Percentiles rank a stretch among this genome's conserved stretches.
Evolutionary conservation across 2,113 vertebrate species (phyloP).

Genomic region (Elephas maximus): DNA sequence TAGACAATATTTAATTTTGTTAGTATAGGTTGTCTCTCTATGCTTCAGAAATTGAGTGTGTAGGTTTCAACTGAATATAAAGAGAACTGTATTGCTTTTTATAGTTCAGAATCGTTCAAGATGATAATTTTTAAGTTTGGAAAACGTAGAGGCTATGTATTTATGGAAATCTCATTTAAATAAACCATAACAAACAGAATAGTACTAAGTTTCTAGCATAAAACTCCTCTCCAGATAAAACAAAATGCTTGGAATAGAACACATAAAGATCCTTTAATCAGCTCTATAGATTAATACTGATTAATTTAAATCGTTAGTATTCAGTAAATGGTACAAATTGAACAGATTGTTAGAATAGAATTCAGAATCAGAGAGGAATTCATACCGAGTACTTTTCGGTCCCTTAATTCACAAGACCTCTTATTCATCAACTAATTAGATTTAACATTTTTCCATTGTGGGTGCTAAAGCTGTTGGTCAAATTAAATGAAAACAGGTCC

Average conservation of each 20-base stretch:
- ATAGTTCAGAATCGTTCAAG: slow-evolving; percentile 18
- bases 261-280: slow-evolving; percentile 51
- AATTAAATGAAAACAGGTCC: slow-evolving; percentile 73
- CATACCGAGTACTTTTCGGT: slow-evolving; percentile 57
- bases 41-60: slow-evolving; percentile 16
- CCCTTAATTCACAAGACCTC: slow-evolving; percentile 57
- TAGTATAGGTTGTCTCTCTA: background rate
- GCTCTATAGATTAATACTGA: slow-evolving; percentile 54
- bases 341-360: slow-evolving; percentile 63
- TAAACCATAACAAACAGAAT: background rate
- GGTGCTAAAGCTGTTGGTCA: slow-evolving; percentile 59
- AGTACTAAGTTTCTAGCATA: slow-evolving; percentile 14
- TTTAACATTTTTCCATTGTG: slow-evolving; percentile 76
- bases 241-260: background rate
- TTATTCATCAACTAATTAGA: slow-evolving; percentile 78
- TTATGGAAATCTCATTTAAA: slow-evolving; percentile 31
- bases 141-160: slow-evolving; percentile 1
- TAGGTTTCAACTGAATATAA: slow-evolving; percentile 35
- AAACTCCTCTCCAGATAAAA: slow-evolving; percentile 2
- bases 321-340: slow-evolving; percentile 56
- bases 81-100: slow-evolving; percentile 39
- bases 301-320: slow-evolving; percentile 66
- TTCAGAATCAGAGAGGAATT: slow-evolving; percentile 72
- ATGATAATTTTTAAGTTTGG: background rate
- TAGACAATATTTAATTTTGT: slow-evolving; percentile 47